A percentile compares a stretch with the other conserved stretches of the same genome.
Evolutionary conservation across 2,113 vertebrate species (phyloP).

Genomic region (Apeltes quadracus): DNA sequence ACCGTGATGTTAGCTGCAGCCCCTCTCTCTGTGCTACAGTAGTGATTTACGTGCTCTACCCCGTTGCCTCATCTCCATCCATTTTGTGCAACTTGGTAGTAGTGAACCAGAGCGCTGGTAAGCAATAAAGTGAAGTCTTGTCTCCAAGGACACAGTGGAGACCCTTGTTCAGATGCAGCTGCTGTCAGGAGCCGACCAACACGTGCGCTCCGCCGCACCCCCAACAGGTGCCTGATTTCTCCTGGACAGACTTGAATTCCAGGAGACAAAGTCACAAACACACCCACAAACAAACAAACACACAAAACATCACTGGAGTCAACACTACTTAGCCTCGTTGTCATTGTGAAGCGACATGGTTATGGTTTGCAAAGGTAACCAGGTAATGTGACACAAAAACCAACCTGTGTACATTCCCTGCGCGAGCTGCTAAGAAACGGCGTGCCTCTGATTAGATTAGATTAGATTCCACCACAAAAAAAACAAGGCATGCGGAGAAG

Average conservation of each 20-base stretch:
- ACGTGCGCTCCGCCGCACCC: constrained; percentile 40
- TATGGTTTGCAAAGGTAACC: neutral
- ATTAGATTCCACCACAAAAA: constrained; percentile 12
- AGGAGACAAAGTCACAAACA: constrained; percentile 1
- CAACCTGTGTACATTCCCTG: constrained; percentile 13
- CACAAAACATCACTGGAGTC: constrained; percentile 15
- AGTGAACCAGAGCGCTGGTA: constrained; percentile 24
- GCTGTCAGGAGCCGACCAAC: constrained; percentile 38
- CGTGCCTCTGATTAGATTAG: constrained; percentile 13
- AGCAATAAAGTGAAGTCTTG: constrained; percentile 54
- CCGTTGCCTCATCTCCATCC: constrained; percentile 20
- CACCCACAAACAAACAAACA: neutral
- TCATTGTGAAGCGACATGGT: constrained; percentile 19
- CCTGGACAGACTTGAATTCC: constrained; percentile 20
- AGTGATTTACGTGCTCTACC: constrained; percentile 46
- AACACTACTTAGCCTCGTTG: neutral
- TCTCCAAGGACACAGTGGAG: constrained; percentile 51
- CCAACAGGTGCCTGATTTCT: constrained; percentile 62
- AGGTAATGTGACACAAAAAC: neutral
- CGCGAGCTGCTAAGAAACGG: neutral
- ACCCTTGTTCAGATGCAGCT: constrained; percentile 68
- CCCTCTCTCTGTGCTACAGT: neutral
- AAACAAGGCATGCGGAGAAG: neutral
- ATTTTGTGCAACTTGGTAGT: constrained; percentile 44
- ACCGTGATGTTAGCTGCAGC: constrained; percentile 18